Base-by-base conservation (phyloP, 2,113 vertebrate species). In the Tiliqua scincoides region DNA sequence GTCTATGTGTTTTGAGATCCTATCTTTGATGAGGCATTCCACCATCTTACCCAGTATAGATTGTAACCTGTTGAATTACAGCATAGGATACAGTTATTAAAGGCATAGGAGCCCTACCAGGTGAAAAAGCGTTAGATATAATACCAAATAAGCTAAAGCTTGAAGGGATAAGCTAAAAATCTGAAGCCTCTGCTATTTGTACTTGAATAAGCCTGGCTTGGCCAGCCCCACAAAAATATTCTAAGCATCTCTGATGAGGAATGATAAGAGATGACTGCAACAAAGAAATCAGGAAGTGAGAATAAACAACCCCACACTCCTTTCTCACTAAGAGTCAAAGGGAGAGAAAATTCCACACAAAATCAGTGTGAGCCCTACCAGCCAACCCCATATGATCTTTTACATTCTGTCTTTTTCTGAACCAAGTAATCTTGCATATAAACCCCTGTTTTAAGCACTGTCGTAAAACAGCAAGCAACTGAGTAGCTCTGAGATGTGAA, bases 401-500 rank as follows among this genome's bases (percentile, higher is more conserved):
- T 25, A 4, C 17, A 30, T 61, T 61, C 23, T 72, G 54, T n/a
- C 5, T 40, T 25, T 57, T 5, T 57, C 54, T 57, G 6, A 71
- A 59, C 70, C 35, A 15, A 11, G 5, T 8, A 72, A 76, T 57
- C 30, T 76, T 27, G 6, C 48, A 11, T 54, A 61, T 17, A 17
- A 59, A 70, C 25, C 8, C 2, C 57, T 25, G 12, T 70, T n/a
- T 75, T 32, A 63, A 25, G 17, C 2, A 17, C 21, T 76, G 57
- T 68, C 6, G 18, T 57, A 12, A 87, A 82, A 75, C 32, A 15
- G 3, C 5, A 30, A 48, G 6, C 0, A 3, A 17, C 1, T 2
- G 9, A 21, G 3, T 40, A 32, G 68, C 6, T 27, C 2, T 8
- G 0, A 0, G 25, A 6, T 0, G 2, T 10, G 2, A 27, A 35